Base-by-base conservation (phyloP, 2,888 invertebrate genomes). In the Polydrusus cervinus region DNA sequence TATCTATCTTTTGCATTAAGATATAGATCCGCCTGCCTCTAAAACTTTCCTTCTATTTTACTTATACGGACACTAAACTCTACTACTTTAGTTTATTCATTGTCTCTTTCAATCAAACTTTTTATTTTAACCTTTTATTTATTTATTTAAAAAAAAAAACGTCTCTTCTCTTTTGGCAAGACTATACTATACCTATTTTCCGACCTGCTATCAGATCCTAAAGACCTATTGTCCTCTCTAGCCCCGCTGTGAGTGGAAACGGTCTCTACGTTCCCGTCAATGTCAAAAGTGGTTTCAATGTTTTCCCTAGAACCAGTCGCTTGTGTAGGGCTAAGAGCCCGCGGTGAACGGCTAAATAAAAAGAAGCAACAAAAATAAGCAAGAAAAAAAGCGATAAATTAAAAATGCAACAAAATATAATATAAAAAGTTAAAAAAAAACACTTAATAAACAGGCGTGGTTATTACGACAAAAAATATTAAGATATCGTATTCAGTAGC, bases 191-290 rank as follows among this genome's bases (percentile, higher is more conserved):
- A 95, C 95, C 95, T 92, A 90, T 91, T 92, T 84, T 94, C 95
- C 82, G 94, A 94, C 55, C 78, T 66, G 72, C 71, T 77, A 82
- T 92, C 92, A 25, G 94, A 94, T 81, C 94, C 93, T 77, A 89
- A 86, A 9, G 89, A 89, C 76, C 89, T 85, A 74, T 88, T 88
- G 79, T 90, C 90, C 62, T 93, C 93, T 82, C 93, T 92, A 83
- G 93, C 93, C 69, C 93, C 91, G 87, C 94, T 94, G 86, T 95
- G 94, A 79, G 95, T 94, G 80, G 96, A 96, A 82, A 96, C 93
- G 5, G 97, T 97, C 87, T 97, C 97, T 78, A 96, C 94, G 87
- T 96, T 96, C 77, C 96, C 96, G 85, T 97, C 97, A 82, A 96
- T 90, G 87, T 96, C 97, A 88, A 95, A 97, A 40, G 95, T 95